phyloP scores from a whole-genome alignment of 2,888 invertebrate genomes.

The Dolomedes plantarius region DNA sequence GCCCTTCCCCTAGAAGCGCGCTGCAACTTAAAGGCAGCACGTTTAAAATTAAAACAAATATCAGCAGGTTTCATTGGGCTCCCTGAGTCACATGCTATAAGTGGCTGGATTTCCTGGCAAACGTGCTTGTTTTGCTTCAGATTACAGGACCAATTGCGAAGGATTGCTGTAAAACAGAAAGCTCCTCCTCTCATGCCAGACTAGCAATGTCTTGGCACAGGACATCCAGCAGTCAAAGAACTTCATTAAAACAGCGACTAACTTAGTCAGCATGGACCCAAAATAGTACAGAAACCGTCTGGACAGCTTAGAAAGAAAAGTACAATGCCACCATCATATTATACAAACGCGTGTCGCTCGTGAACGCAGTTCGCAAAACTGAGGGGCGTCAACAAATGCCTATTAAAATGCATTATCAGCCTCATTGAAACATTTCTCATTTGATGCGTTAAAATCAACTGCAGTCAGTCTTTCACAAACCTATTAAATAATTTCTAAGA shows the following conservation, averaged over 20 bases:
- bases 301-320: neutral
- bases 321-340: conserved; percentile 12
- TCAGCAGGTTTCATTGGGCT: conserved; percentile 38
- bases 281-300: conserved; percentile 18
- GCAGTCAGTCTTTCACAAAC: no score
- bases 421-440: no score
- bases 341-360: no score
- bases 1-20: neutral
- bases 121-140: conserved; percentile 61
- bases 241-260: conserved; percentile 59
- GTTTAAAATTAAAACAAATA: conserved; percentile 62
- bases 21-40: neutral
- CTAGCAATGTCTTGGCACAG: conserved; percentile 51
- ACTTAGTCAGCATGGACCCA: conserved; percentile 44
- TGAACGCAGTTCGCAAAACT: no score
- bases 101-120: conserved; percentile 62
- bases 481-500: no score
- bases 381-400: no score
- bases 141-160: conserved; percentile 60
- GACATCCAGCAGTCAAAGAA: conserved; percentile 54
- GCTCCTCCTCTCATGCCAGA: conserved; percentile 34
- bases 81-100: conserved; percentile 62
- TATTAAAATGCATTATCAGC: no score
- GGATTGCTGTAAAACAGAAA: conserved; percentile 31
- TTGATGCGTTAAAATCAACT: no score